Evolutionary conservation across 2,113 vertebrate genomes (phyloP).

Genomic region (Leucopsar rothschildi): DNA sequence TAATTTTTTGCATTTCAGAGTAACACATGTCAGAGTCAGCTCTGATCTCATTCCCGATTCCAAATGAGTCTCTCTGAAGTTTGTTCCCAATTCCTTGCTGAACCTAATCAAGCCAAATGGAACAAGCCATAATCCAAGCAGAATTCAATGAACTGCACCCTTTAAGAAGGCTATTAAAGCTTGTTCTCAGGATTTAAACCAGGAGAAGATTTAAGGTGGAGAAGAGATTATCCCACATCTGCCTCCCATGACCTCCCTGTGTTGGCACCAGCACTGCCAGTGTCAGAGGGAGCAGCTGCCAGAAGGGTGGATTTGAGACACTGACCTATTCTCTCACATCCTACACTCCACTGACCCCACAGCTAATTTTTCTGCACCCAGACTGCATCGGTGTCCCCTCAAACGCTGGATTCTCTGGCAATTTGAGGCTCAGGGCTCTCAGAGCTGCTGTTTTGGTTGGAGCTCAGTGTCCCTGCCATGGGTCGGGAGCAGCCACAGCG

Average conservation of each 20-base stretch:
- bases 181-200: conserved; percentile 15
- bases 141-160: conserved; percentile 31
- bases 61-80: not conserved
- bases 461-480: not conserved
- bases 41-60: not conserved
- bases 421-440: not conserved
- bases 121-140: conserved; percentile 32
- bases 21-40: not conserved
- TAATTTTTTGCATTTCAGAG: not conserved
- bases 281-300: not conserved
- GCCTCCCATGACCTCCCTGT: not conserved
- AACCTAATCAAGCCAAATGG: conserved; percentile 26
- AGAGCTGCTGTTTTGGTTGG: not conserved
- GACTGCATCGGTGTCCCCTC: not conserved
- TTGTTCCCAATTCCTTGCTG: conserved; percentile 17
- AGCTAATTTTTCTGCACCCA: not conserved
- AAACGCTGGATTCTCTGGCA: not conserved
- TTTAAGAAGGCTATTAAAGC: conserved; percentile 28
- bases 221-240: conserved; percentile 42
- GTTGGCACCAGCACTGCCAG: not conserved
- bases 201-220: conserved; percentile 17
- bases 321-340: not conserved
- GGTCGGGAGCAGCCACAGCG: not conserved
- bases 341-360: not conserved
- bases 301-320: not conserved